Base-by-base conservation (phyloP, 2,888 invertebrate genomes). In the Boloria selene region DNA sequence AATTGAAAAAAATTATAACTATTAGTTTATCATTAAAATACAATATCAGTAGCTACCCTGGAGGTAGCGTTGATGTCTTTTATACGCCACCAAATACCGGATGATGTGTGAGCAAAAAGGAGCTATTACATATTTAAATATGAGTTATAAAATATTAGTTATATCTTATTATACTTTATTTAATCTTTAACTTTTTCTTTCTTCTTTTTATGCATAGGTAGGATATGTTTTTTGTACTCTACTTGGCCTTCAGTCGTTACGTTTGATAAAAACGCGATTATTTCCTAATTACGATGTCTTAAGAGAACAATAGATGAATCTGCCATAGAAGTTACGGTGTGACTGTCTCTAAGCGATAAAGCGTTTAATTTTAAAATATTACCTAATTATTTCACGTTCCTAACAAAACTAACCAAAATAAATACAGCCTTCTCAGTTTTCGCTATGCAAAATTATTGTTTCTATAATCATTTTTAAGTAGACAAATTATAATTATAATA, bases 271-370 rank as follows among this genome's bases (percentile, higher is more conserved):
- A 61, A 61, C 51, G 22, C 16, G 44, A 42, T 62, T 26, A 31
- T 47, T 56, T 63, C 42, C 13, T 18, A 38, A 42, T 42, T 56
- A 56, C 44, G 26, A 56, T 56, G 26, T 26, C 45, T 13, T 26
- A 45, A 56, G 45, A 56, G 56, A 50, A 45, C 47, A 53, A 59
- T 59, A 64, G 45, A 51, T 58, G 44, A 52, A 64, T 59, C 17
- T 51, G 45, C 45, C 7, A 64, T 62, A 61, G 50, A 61, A 67
- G 69, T 67, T 62, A 69, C 71, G 64, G 68, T 66, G 61, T 69
- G 66, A 63, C 59, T 66, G 60, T 59, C 54, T 62, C 56, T 22
- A 67, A 67, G 51, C 59, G 68, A 50, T 54, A 60, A 64, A 45
- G 45, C 56, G 26, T 44, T 55, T n/a, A 22, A 18, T 45, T 51